Conservation (phyloP, 2,797 vertebrate genomes). For the Capromys pilorides region DNA sequence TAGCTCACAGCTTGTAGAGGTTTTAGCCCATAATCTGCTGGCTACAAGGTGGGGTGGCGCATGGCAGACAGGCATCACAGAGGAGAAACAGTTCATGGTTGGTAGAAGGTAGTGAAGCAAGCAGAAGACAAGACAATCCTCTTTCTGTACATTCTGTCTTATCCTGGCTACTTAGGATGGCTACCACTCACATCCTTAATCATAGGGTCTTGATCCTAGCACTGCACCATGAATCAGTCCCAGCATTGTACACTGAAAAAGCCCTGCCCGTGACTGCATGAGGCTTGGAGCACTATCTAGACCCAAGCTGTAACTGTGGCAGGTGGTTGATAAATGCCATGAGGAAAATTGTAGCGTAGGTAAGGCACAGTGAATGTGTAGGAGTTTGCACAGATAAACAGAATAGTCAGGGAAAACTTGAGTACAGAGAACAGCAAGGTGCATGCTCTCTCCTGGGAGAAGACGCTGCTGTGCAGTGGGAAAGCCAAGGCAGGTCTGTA, state of each 20-base stretch:
- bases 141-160: not conserved
- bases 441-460: fast-evolving
- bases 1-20: not conserved
- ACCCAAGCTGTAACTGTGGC: not conserved
- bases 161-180: not conserved
- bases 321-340: not conserved
- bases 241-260: not conserved
- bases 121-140: not conserved
- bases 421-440: not conserved
- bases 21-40: no score
- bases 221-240: not conserved
- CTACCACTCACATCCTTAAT: not conserved
- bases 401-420: not conserved
- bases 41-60: not conserved
- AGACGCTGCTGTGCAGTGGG: fast-evolving
- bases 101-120: not conserved
- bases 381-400: not conserved
- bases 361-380: no score
- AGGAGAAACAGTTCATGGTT: not conserved
- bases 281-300: not conserved
- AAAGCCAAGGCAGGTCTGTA: not conserved
- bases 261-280: not conserved
- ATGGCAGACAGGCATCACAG: not conserved
- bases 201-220: not conserved
- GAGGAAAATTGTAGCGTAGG: not conserved